Evolutionary conservation across 1,140 invertebrate genomes (phyloP), one percentile per base, ranked within the genome.

Genomic region (Mycetomoellerius zeteki): DNA sequence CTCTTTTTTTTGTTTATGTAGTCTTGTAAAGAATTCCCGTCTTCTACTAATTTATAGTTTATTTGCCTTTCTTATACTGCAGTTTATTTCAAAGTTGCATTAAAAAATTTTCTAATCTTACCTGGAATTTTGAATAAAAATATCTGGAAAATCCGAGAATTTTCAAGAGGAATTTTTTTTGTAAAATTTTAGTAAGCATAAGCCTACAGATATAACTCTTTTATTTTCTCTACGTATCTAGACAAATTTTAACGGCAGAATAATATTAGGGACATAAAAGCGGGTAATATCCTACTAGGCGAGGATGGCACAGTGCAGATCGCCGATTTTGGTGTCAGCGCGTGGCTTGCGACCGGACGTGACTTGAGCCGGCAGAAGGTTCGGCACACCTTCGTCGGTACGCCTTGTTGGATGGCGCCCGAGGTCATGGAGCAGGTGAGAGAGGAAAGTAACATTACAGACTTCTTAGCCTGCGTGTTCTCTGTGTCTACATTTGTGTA

Each of bases 321-420:
- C 89, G 99, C 99, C 7, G 98, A 99, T 95, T 99, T 99, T 92
- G 98, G 98, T 87, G 98, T 99, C 0, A 98, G 98, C 85, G 98
- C 98, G 4, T 98, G 99, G 99, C 93, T 99, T 91, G 98, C 98
- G 80, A 98, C 99, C 30, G 97, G 98, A 84, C 96, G 98, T 91
- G 97, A 99, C 96, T 92, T 99, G 91, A 98, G 98, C n/a, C 96
- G 99, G 10, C 99, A 99, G 95, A 99, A 99, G 95, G 98, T 99
- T 4, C 96, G 99, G 27, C 99, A 99, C 92, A 99, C 99, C 0
- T 99, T 99, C 96, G 99, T 99, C 5, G 99, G 99, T 8, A 99
- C 99, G 7, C 98, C 99, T 0, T 99, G 99, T 94, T 99, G 99
- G 99, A 99, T 99, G 99, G 99, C 99, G n/a, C 99, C 99, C 14